A percentile compares a stretch with the other conserved stretches of the same genome.
Conservation (phyloP, 2,113 vertebrate genomes). For the Podiceps cristatus region DNA sequence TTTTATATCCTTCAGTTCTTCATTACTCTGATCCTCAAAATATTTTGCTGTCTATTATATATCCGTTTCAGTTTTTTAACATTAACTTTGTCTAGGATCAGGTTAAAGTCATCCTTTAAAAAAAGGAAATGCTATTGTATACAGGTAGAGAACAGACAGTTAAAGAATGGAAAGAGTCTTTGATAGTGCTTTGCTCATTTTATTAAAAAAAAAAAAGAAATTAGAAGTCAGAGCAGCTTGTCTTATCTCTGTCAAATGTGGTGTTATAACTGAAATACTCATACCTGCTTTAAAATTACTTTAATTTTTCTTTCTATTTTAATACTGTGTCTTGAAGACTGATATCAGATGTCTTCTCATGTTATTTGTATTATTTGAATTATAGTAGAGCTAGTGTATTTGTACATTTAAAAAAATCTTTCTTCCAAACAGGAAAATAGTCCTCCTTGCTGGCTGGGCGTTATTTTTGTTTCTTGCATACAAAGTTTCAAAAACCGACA, state of each 20-base stretch:
- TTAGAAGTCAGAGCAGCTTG: neutral
- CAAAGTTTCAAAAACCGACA: constrained; percentile 97
- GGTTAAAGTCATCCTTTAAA: neutral
- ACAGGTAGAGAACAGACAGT: neutral
- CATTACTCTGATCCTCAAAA: neutral
- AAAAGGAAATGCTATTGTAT: neutral
- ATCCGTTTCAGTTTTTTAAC: neutral
- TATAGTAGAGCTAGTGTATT: neutral
- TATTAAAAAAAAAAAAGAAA: neutral
- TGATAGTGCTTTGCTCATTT: neutral
- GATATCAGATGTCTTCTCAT: neutral
- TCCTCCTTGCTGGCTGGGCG: constrained; percentile 95
- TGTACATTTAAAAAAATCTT: constrained; percentile 23
- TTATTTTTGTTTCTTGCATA: constrained; percentile 95
- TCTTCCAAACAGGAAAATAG: constrained; percentile 87
- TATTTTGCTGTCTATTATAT: neutral
- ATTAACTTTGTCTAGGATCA: neutral
- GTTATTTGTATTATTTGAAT: neutral
- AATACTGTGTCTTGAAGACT: neutral
- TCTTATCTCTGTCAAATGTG: neutral
- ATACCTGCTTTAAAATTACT: neutral
- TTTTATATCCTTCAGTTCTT: neutral
- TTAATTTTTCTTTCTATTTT: neutral
- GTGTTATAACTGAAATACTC: neutral
- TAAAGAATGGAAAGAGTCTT: neutral